Evolutionary conservation across 2,113 vertebrate species (phyloP), one percentile per base, ranked within the genome.

Genomic region (Neolamprologus sp.): DNA sequence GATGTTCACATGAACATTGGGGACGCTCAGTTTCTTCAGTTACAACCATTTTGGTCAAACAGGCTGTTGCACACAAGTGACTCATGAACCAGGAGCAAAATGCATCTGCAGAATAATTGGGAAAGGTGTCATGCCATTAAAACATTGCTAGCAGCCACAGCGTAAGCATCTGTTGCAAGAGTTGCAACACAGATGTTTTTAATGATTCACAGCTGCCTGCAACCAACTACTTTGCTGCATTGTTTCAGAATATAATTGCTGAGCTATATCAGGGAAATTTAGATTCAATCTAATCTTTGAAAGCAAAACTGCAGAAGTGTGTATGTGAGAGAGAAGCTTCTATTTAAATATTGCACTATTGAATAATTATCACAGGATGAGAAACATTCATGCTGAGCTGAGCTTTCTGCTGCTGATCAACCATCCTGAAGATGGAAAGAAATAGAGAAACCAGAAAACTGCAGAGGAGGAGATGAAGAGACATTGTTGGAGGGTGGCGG

Each of bases 331-430:
- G 26, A 84, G 82, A 81, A 35, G 78, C 12, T 37, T 89, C 37
- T 33, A 84, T 89, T 87, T 89, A 87, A 93, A 83, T 49, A 10
- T 80, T 10, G 82, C 21, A 9, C 63, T 92, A 83, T 81, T 91
- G 73, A 88, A 89, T 93, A 86, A 93, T 92, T 91, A 90, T 55
- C 17, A 6, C 19, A 7, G 78, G 84, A 49, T 13, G 81, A 89
- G 42, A 42, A 35, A 13, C 79, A 23, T 58, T 79, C 90, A 79
- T 2, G 79, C 91, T 78, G 92, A 78, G 89, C 63, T 16, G 28
- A 28, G 71, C 81, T 87, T 75, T 88, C 88, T 53, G 53, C 53
- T 68, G 81, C 80, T 85, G 63, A 91, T 93, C 87, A 75, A 7
- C 54, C 73, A 45, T 75, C 65, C 31, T n/a, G 33, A 86, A 81